Evolutionary conservation across 2,888 invertebrate species (phyloP).

Genomic region (Drosophila sordidapex): DNA sequence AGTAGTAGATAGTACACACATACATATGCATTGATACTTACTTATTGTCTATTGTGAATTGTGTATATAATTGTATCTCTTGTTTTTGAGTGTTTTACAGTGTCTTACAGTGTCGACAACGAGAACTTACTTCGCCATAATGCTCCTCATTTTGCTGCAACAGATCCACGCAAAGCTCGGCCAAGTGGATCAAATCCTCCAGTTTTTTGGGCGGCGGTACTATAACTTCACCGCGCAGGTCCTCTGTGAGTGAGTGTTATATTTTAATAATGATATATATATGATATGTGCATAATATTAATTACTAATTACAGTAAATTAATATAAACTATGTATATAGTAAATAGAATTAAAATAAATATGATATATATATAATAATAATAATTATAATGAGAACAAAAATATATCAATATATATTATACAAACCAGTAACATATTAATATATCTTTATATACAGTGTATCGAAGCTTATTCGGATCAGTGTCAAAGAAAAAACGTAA

Average conservation of each 20-base stretch:
- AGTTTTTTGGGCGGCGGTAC: conserved; percentile 95
- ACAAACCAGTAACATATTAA: background rate
- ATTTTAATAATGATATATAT: background rate
- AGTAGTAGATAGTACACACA: background rate
- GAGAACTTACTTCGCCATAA: conserved; percentile 96
- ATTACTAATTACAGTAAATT: background rate
- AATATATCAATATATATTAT: background rate
- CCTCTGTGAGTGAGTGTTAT: conserved; percentile 86
- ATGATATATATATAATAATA: background rate
- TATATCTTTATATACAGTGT: background rate
- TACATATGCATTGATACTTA: conserved; percentile 16
- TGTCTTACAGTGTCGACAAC: background rate
- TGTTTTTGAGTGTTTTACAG: background rate
- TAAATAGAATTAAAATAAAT: background rate
- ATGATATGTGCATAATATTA: background rate
- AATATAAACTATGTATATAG: background rate
- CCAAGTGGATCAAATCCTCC: conserved; percentile 98
- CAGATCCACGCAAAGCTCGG: conserved; percentile 98
- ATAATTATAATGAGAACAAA: no score
- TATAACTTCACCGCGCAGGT: conserved; percentile 91
- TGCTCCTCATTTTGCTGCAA: conserved; percentile 99
- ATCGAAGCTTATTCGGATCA: no score
- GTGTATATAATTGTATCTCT: background rate
- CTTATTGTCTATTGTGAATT: conserved; percentile 2
- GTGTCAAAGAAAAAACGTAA: no score